Conservation (phyloP, 2,113 vertebrate species). For the Stomatorhinus ivindoensis region DNA sequence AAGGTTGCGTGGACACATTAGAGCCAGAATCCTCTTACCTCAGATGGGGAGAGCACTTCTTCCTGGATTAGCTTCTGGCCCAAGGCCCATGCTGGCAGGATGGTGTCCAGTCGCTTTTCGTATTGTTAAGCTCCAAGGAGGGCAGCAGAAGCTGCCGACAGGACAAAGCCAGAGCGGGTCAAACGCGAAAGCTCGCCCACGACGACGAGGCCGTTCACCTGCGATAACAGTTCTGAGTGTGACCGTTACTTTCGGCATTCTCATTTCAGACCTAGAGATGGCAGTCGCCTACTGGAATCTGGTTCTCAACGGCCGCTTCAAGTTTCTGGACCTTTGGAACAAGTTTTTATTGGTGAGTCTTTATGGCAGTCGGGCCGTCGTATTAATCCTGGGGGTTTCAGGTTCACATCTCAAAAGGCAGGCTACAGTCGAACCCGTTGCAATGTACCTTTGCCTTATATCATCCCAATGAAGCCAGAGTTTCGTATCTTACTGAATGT, state of each 20-base stretch:
- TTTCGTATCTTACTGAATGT: background rate
- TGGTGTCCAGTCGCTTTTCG: background rate
- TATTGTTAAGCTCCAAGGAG: background rate
- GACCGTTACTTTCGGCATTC: background rate
- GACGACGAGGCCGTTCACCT: background rate
- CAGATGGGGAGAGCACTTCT: background rate
- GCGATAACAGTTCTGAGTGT: background rate
- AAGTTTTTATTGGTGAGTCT: conserved; percentile 87
- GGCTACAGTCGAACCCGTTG: background rate
- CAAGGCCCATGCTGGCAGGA: background rate
- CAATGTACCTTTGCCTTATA: background rate
- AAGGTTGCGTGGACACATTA: background rate
- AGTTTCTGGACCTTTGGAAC: conserved; percentile 97
- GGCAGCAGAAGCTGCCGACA: background rate
- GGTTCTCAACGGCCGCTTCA: conserved; percentile 87
- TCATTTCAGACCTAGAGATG: conserved; percentile 86
- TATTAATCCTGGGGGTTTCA: background rate
- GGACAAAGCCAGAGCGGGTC: background rate
- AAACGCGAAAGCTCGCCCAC: background rate
- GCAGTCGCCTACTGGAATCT: conserved; percentile 94
- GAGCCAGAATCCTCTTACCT: background rate
- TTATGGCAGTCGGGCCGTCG: background rate
- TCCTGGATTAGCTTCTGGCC: background rate
- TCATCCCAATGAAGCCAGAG: background rate
- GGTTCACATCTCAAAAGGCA: background rate